Percentiles rank a stretch among this genome's conserved stretches.
phyloP scores from a whole-genome alignment of 2,797 vertebrate genomes.

The Cephalopachus bancanus region DNA sequence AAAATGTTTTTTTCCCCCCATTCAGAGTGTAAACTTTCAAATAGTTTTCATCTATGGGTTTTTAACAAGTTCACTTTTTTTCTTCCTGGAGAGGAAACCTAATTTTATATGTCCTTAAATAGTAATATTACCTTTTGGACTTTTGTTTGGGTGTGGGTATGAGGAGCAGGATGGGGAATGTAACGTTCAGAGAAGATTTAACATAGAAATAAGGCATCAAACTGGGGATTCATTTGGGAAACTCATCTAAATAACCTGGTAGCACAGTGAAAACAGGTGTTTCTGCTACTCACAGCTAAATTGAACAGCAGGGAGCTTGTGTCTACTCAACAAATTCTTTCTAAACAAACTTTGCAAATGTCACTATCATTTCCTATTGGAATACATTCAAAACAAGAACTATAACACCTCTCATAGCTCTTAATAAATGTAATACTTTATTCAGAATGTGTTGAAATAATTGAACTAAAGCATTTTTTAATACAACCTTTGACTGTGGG shows the following conservation, averaged over 20 bases:
- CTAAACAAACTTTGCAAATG: slow-evolving; percentile 59
- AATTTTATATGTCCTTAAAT: slow-evolving; percentile 2
- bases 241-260: slow-evolving; percentile 36
- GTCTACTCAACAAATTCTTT: background rate
- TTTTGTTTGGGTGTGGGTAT: slow-evolving; percentile 23
- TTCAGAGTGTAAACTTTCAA: background rate
- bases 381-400: slow-evolving; percentile 52
- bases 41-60: slow-evolving; percentile 42
- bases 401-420: background rate
- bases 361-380: slow-evolving; percentile 38
- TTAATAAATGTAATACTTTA: slow-evolving; percentile 18
- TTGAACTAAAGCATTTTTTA: slow-evolving; percentile 9
- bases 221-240: slow-evolving; percentile 51
- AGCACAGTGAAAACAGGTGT: background rate
- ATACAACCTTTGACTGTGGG: background rate
- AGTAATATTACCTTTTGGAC: background rate
- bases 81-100: slow-evolving; percentile 30
- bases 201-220: slow-evolving; percentile 42
- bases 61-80: slow-evolving; percentile 49
- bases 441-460: slow-evolving; percentile 49
- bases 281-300: background rate
- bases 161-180: background rate
- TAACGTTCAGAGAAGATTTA: slow-evolving; percentile 45
- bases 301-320: background rate
- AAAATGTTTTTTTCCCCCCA: slow-evolving; percentile 7